Percentiles rank a stretch among this genome's conserved stretches.
phyloP scores from a whole-genome alignment of 2,888 invertebrate genomes.

The Tillus elongatus region DNA sequence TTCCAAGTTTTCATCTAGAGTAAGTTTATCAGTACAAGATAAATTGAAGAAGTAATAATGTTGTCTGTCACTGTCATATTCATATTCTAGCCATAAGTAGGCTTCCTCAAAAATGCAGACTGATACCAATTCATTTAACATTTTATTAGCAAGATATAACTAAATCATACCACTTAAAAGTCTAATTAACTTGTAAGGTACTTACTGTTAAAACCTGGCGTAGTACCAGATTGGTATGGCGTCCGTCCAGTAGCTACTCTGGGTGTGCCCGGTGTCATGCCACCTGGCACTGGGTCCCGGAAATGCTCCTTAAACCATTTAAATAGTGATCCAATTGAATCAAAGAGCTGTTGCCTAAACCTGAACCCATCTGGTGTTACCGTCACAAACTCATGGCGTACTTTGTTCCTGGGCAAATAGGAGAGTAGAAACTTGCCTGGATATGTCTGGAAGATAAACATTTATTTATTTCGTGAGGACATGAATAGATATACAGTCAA shows the following conservation, averaged over 20 bases:
- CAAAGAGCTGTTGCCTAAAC: slow-evolving; percentile 82
- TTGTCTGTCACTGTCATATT: too few relatives aligned
- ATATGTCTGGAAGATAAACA: slow-evolving; percentile 53
- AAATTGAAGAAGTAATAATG: too few relatives aligned
- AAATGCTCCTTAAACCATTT: slow-evolving; percentile 99
- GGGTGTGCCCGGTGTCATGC: slow-evolving; percentile 64
- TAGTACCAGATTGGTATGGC: slow-evolving; percentile 39
- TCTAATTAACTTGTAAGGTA: too few relatives aligned
- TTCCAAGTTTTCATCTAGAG: too few relatives aligned
- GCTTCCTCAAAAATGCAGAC: too few relatives aligned
- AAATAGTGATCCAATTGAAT: slow-evolving; percentile 67
- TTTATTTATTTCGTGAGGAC: too few relatives aligned
- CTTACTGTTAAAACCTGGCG: slow-evolving; percentile 32
- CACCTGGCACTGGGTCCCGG: slow-evolving; percentile 74
- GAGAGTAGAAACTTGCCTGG: slow-evolving; percentile 92
- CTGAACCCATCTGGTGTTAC: slow-evolving; percentile 88
- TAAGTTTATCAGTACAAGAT: too few relatives aligned
- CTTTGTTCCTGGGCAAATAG: slow-evolving; percentile 78
- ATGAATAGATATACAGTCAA: too few relatives aligned
- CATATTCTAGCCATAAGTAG: too few relatives aligned
- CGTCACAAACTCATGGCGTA: slow-evolving; percentile 86
- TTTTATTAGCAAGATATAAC: too few relatives aligned
- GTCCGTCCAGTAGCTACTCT: slow-evolving; percentile 51
- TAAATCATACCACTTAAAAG: too few relatives aligned
- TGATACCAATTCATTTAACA: too few relatives aligned